Conservation (phyloP, 2,888 invertebrate genomes). For the Monochamus alternatus region DNA sequence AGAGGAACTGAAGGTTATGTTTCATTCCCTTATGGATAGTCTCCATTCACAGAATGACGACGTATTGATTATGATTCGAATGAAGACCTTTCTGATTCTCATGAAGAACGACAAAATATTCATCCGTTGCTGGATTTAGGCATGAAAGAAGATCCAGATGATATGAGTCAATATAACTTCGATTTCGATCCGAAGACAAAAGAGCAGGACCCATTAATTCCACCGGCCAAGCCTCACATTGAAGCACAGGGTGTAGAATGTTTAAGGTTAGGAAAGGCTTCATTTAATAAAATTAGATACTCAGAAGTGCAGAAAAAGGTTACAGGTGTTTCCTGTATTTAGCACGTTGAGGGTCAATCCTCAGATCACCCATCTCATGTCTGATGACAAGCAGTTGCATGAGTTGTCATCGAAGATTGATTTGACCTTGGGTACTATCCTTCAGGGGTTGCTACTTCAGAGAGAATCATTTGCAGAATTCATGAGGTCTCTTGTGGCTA, state of each 20-base stretch:
- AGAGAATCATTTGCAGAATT: slow-evolving; percentile 37
- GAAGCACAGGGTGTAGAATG: slow-evolving; percentile 13
- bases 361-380: too few relatives aligned
- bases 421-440: slow-evolving; percentile 28
- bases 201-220: not conserved
- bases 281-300: slow-evolving; percentile 42
- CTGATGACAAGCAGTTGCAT: too few relatives aligned
- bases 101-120: not conserved
- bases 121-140: slow-evolving; percentile 6
- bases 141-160: not conserved
- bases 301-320: slow-evolving; percentile 41
- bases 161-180: not conserved
- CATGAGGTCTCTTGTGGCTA: slow-evolving; percentile 25
- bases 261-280: slow-evolving; percentile 36
- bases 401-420: too few relatives aligned
- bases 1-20: slow-evolving; percentile 12
- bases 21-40: slow-evolving; percentile 17
- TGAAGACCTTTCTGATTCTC: not conserved
- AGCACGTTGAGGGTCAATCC: too few relatives aligned
- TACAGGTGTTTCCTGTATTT: slow-evolving; percentile 45
- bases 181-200: slow-evolving; percentile 15
- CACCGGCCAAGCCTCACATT: slow-evolving; percentile 34
- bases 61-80: not conserved
- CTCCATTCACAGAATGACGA: not conserved
- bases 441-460: slow-evolving; percentile 35